Evolutionary conservation across 2,113 vertebrate species (phyloP).

Genomic region (Nycticebus coucang): DNA sequence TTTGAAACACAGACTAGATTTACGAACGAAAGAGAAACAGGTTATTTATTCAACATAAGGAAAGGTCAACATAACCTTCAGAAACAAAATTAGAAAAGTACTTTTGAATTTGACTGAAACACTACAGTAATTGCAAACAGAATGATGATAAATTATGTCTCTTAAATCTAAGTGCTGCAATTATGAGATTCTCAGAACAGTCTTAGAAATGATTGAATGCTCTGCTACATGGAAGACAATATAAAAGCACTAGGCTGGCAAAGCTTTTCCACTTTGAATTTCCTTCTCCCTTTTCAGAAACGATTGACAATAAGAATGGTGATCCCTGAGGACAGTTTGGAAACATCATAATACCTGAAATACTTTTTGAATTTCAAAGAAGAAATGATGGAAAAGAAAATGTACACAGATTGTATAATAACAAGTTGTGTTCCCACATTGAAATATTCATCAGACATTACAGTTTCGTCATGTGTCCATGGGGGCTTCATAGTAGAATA

Average conservation of each 20-base stretch:
- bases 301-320: slow-evolving; percentile 68
- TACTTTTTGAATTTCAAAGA: slow-evolving; percentile 73
- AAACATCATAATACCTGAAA: slow-evolving; percentile 72
- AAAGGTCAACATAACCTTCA: slow-evolving; percentile 69
- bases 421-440: slow-evolving; percentile 61
- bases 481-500: slow-evolving; percentile 60
- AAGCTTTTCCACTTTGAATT: slow-evolving; percentile 67
- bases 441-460: slow-evolving; percentile 70
- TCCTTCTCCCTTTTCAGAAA: slow-evolving; percentile 70
- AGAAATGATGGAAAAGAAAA: slow-evolving; percentile 77
- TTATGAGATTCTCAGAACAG: slow-evolving; percentile 71
- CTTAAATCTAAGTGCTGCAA: slow-evolving; percentile 66
- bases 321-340: slow-evolving; percentile 77
- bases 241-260: slow-evolving; percentile 59
- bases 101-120: slow-evolving; percentile 63
- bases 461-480: slow-evolving; percentile 58
- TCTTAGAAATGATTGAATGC: slow-evolving; percentile 71
- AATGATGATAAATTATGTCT: slow-evolving; percentile 72
- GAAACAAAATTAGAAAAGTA: slow-evolving; percentile 57
- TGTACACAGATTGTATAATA: slow-evolving; percentile 56
- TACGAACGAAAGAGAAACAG: neutral
- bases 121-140: slow-evolving; percentile 56
- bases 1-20: slow-evolving; percentile 8
- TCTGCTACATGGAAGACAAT: slow-evolving; percentile 58
- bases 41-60: slow-evolving; percentile 47